These are phyloP conservation scores for Drosophila falleni DNA, from an alignment of 2,888 invertebrate genomes.

Conservation along the genomic window DNA sequence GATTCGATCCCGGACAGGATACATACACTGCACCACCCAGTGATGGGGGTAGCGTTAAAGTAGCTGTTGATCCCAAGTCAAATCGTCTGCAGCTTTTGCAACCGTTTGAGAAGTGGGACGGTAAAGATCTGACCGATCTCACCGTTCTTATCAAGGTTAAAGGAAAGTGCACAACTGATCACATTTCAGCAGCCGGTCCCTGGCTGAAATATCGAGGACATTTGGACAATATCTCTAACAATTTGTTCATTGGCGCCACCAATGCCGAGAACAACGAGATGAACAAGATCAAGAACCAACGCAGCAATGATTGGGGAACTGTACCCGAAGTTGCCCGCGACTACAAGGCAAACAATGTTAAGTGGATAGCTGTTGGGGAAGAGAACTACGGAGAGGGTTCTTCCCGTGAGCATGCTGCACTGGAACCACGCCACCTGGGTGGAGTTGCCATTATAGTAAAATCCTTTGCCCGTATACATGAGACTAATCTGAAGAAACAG, in stretches of 20 bases:
- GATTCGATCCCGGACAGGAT: conserved; percentile 98
- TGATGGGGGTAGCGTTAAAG: conserved; percentile 86
- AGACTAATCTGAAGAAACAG: conserved; percentile 99
- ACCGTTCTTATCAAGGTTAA: conserved; percentile 98
- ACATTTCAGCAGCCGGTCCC: conserved; percentile 99
- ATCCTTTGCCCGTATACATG: conserved; percentile 99
- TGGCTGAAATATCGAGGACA: conserved; percentile 99
- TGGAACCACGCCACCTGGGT: conserved; percentile 97
- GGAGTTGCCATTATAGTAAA: conserved; percentile 99
- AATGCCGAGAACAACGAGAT: conserved; percentile 94
- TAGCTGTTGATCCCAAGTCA: conserved; percentile 94
- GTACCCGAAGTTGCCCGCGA: conserved; percentile 98
- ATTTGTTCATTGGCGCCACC: conserved; percentile 97
- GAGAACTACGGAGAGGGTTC: conserved; percentile 96
- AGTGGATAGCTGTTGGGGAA: conserved; percentile 96
- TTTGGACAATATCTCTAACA: conserved; percentile 99
- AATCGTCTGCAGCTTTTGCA: conserved; percentile 96
- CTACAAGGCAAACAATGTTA: conserved; percentile 94
- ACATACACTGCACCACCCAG: conserved; percentile 95
- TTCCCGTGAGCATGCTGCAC: conserved; percentile 98
- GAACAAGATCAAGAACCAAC: conserved; percentile 97
- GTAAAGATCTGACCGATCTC: conserved; percentile 96
- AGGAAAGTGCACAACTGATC: conserved; percentile 99
- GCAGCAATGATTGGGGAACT: conserved; percentile 93
- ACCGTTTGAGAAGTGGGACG: conserved; percentile 98